Evolutionary conservation across 2,888 invertebrate species (phyloP), one percentile per base, ranked within the genome.

Genomic region (Sminthurides aquaticus): DNA sequence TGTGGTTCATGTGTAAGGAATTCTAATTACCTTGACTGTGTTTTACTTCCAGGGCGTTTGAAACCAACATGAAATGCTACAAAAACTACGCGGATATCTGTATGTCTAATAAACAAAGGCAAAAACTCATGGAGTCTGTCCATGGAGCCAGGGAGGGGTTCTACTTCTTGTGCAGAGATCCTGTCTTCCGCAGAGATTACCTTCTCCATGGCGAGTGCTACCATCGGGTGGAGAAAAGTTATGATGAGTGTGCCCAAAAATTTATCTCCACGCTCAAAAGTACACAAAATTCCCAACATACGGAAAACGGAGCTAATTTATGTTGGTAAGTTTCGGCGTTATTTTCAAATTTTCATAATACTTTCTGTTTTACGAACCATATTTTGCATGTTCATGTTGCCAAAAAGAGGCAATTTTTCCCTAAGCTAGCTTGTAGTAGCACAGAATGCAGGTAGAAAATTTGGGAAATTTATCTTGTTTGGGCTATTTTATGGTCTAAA

Each of bases 271-370:
- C 8, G 22, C 5, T 52, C 11, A 52, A 52, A 20, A 52, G 20
- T 15, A 52, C 20, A 20, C 52, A 15, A 20, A 8, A 15, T 5
- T 5, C 5, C 20, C n/a, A n/a, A n/a, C 8, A 52, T 8, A 15
- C 22, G 52, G 52, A 52, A 22, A 18, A 8, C 22, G 20, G 8
- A 8, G 3, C 18, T 5, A 52, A 5, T 15, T 52, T 52, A 5
- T 52, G 52, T 20, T 52, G 52, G 52, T 52, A 52, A 52, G 52
- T 52, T 18, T 15, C 43, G 43, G n/a, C n/a, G n/a, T n/a, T n/a
- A n/a, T n/a, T n/a, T n/a, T n/a, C n/a, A n/a, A n/a, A n/a, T n/a
- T n/a, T n/a, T n/a, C n/a, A n/a, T n/a, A n/a, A n/a, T n/a, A n/a
- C n/a, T n/a, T n/a, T n/a, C n/a, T n/a, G n/a, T n/a, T n/a, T n/a